Evolutionary conservation across 2,888 invertebrate genomes (phyloP).

Genomic region (Cerceris rybyensis): DNA sequence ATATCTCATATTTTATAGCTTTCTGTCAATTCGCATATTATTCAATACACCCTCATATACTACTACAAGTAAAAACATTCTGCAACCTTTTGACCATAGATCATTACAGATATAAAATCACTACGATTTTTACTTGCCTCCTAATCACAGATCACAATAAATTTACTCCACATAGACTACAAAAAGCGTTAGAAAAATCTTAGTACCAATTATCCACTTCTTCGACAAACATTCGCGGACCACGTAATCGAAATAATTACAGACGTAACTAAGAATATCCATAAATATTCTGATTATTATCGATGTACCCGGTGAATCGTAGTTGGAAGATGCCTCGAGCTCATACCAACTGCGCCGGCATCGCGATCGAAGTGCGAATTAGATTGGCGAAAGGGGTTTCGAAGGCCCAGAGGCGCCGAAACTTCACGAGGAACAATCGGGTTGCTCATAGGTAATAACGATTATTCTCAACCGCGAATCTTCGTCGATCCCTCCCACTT

Average conservation of each 20-base stretch:
- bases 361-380: constrained; percentile 17
- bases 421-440: constrained; percentile 15
- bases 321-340: background rate
- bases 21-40: too few relatives aligned
- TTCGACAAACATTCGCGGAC: background rate
- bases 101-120: too few relatives aligned
- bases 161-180: too few relatives aligned
- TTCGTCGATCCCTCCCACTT: constrained; percentile 13
- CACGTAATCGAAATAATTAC: background rate
- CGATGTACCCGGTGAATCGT: background rate
- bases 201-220: too few relatives aligned
- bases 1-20: too few relatives aligned
- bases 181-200: too few relatives aligned
- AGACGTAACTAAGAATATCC: background rate
- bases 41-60: too few relatives aligned
- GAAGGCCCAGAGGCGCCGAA: constrained; percentile 23
- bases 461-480: constrained; percentile 26
- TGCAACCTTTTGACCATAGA: too few relatives aligned
- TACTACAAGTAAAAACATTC: too few relatives aligned
- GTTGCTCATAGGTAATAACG: constrained; percentile 21
- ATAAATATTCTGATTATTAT: background rate
- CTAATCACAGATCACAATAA: too few relatives aligned
- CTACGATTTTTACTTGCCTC: too few relatives aligned
- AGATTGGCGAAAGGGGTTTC: constrained; percentile 10
- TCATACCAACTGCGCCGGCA: background rate